Percentiles rank a stretch among this genome's conserved stretches.
Evolutionary conservation across 2,113 vertebrate species (phyloP).

Genomic region (Telmatochromis sp.): DNA sequence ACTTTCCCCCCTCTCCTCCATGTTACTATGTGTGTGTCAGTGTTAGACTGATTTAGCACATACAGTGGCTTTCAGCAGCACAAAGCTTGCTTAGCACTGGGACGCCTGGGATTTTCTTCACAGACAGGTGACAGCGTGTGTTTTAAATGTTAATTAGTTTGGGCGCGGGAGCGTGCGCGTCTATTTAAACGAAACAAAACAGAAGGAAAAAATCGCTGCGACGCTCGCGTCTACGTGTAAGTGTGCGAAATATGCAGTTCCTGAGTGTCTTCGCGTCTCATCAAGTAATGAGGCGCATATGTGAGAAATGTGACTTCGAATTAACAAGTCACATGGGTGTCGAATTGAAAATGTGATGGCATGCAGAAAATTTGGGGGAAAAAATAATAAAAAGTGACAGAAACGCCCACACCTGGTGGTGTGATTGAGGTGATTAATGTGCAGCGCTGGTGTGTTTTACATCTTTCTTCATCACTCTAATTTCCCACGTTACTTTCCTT

Average conservation of each 20-base stretch:
- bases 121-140: conserved; percentile 10
- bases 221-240: background rate
- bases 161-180: background rate
- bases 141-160: conserved; percentile 18
- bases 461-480: background rate
- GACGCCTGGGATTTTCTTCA: conserved; percentile 29
- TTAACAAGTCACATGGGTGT: conserved; percentile 41
- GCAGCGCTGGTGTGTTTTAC: background rate
- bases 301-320: conserved; percentile 29
- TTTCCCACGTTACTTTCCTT: background rate
- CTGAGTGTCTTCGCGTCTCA: conserved; percentile 13
- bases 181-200: background rate
- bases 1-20: background rate
- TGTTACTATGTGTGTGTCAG: conserved; percentile 9
- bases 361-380: background rate
- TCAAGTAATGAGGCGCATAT: conserved; percentile 49
- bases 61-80: conserved; percentile 6
- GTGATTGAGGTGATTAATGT: conserved; percentile 14
- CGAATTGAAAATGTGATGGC: conserved; percentile 20
- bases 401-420: background rate
- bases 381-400: background rate
- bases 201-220: background rate
- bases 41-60: conserved; percentile 11
- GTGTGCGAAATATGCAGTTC: background rate
- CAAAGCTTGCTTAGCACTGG: conserved; percentile 1